These are phyloP conservation scores for Phalloptychus januarius DNA, from an alignment of 2,797 vertebrate genomes.

Conservation along the genomic window DNA sequence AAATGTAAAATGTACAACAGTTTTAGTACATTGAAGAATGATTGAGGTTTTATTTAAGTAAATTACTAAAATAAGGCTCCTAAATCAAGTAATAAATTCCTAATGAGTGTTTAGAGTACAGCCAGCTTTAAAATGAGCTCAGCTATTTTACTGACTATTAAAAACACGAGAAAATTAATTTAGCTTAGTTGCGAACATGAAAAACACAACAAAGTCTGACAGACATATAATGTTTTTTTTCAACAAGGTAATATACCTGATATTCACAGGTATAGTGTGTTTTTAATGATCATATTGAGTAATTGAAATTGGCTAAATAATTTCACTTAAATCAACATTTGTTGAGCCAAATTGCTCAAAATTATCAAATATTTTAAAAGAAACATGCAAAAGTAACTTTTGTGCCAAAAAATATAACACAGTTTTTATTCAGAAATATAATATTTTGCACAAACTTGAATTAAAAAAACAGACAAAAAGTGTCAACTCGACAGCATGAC, in stretches of 20 bases:
- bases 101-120: neutral
- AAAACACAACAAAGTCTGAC: neutral
- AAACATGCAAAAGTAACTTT: neutral
- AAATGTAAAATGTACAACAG: neutral
- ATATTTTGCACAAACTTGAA: neutral
- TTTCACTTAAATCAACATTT: neutral
- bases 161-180: neutral
- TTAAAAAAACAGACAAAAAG: neutral
- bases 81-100: neutral
- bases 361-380: neutral
- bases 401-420: neutral
- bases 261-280: neutral
- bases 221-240: neutral
- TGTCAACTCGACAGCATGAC: neutral
- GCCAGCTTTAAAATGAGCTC: neutral
- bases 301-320: constrained; percentile 40
- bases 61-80: neutral
- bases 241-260: neutral
- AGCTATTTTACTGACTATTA: neutral
- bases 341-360: neutral
- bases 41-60: neutral
- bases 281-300: too few relatives aligned
- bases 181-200: neutral
- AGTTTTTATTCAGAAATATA: neutral
- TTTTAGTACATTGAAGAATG: neutral